Percentiles rank a stretch among this genome's conserved stretches.
phyloP scores from a whole-genome alignment of 92 coral and sea anemone genomes.

The Galaxea fascicularis region DNA sequence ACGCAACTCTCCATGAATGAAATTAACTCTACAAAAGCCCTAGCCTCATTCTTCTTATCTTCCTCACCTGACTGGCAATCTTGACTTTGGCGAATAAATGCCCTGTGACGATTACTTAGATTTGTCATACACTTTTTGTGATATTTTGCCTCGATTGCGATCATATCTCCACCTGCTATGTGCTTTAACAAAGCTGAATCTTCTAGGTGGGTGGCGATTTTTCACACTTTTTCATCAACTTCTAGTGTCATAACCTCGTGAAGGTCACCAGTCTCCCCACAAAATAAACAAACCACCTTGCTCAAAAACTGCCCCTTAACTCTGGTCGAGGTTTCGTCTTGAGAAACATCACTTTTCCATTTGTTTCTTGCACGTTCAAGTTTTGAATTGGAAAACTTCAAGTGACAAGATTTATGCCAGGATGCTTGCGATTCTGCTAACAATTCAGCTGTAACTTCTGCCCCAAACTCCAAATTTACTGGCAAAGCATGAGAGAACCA shows the following conservation, averaged over 20 bases:
- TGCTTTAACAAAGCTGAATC: constrained; percentile 22
- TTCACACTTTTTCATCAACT: constrained; percentile 26
- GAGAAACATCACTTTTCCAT: constrained; percentile 10
- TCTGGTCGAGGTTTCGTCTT: constrained; percentile 12
- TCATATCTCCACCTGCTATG: constrained; percentile 23
- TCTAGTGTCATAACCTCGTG: constrained; percentile 33
- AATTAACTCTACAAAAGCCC: constrained; percentile 48
- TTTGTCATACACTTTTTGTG: constrained; percentile 33
- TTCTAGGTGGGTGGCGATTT: constrained; percentile 32
- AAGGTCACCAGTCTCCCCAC: constrained; percentile 23
- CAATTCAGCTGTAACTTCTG: constrained; percentile 33
- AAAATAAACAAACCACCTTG: constrained; percentile 33
- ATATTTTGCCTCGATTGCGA: too few species aligned
- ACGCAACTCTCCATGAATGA: constrained; percentile 21
- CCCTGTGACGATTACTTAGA: constrained; percentile 23
- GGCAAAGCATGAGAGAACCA: constrained; percentile 19
- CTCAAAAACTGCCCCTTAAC: constrained; percentile 27
- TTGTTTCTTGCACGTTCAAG: constrained; percentile 19
- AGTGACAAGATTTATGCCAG: constrained; percentile 46
- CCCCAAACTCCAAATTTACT: constrained; percentile 27
- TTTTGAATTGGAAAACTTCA: constrained; percentile 43
- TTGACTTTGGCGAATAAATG: constrained; percentile 6
- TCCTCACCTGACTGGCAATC: constrained; percentile 8
- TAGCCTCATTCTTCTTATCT: constrained; percentile 54
- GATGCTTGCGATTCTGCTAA: background rate